Conservation (phyloP, 1,140 invertebrate species). For the Wasmannia auropunctata region DNA sequence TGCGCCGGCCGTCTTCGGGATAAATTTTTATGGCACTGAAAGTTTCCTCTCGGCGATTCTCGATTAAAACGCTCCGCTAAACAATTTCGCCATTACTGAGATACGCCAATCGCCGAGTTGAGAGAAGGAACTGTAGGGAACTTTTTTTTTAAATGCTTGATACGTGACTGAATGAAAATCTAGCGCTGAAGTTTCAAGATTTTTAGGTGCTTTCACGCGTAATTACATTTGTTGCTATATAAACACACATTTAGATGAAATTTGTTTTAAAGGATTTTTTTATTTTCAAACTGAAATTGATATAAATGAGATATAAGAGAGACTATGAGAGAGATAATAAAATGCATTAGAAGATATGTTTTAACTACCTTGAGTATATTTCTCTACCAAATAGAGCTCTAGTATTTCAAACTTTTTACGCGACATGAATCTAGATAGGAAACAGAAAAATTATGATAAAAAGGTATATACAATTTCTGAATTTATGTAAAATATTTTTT, state of each 20-base stretch:
- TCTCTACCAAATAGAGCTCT: not conserved
- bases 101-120: slow-evolving; percentile 15
- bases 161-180: slow-evolving; percentile 22
- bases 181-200: not conserved
- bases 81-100: slow-evolving; percentile 33
- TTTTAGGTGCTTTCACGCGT: not conserved
- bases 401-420: not conserved
- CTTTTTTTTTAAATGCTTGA: slow-evolving; percentile 15
- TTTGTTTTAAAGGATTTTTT: not conserved
- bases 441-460: not conserved
- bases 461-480: not conserved
- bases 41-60: slow-evolving; percentile 28
- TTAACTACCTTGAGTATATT: slow-evolving; percentile 19
- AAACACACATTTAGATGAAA: not conserved
- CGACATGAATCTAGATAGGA: not conserved
- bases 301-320: not conserved
- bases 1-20: slow-evolving; percentile 21
- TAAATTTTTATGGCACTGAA: slow-evolving; percentile 55
- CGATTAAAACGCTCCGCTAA: slow-evolving; percentile 53
- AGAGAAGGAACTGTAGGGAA: not conserved
- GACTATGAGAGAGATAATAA: not conserved
- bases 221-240: not conserved
- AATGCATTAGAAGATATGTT: slow-evolving; percentile 26
- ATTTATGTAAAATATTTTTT: not conserved
- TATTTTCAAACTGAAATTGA: not conserved